Evolutionary conservation across 2,797 vertebrate genomes (phyloP), one percentile per base, ranked within the genome.

Genomic region (Ptychobarbus kaznakovi): DNA sequence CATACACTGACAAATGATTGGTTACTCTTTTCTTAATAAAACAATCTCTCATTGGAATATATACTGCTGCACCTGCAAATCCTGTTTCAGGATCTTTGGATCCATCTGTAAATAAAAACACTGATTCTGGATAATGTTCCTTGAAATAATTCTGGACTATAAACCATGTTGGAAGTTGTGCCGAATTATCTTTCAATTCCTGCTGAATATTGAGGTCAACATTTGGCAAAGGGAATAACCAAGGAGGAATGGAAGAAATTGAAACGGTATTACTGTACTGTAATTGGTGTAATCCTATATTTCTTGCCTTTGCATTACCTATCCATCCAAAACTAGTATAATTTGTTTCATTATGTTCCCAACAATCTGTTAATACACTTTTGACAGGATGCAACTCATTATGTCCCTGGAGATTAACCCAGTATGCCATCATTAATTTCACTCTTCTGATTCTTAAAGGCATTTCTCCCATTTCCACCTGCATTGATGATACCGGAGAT

Each of bases 381-480:
- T 44, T 42, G 10, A 28, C 20, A n/a, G 38, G 69, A 44, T 72
- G 69, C 0, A 8, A 6, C 4, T 44, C 0, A 72, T 44, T 72
- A 11, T 72, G 38, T 25, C 40, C 35, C 13, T 46, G 42, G 4
- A 44, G 20, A 32, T 25, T 46, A 25, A 25, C 72, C 72, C 42
- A 74, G 4, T 74, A 74, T 25, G 42, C 20, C 38, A 74, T 13
- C 72, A 74, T 74, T 25, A 74, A 18, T n/a, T 74, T 74, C 2
- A 46, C 2, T 25, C 42, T 25, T 25, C 42, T 74, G 16, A 74
- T 74, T 1, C 70, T 25, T 16, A 46, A 28, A 13, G 70, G 70
- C 70, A 46, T n/a, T 49, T 74, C 72, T 18, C 72, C 72, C 11
- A 49, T 25, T 74, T 74, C 72, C 4, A 74, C 22, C 11, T 74